A percentile compares a stretch with the other conserved stretches of the same genome.
These are phyloP conservation scores for Magallana angulata DNA, from an alignment of 1,140 invertebrate species.

Conservation along the genomic window DNA sequence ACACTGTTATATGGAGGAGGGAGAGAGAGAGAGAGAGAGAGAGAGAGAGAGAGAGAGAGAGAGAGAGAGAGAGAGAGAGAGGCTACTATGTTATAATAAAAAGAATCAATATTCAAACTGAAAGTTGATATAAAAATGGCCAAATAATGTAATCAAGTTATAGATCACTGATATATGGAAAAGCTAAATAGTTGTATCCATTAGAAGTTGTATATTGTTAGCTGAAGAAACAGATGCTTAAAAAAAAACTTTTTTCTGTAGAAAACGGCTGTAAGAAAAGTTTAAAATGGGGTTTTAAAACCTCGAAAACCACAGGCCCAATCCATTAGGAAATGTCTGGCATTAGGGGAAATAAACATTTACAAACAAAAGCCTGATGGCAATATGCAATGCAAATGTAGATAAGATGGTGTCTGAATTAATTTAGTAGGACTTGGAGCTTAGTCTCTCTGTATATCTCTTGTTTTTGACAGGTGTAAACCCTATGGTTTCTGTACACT, in stretches of 20 bases:
- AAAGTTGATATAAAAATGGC: no score
- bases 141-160: no score
- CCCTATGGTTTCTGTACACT: no score
- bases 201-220: no score
- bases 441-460: not conserved
- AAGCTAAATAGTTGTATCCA: no score
- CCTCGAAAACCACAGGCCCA: not conserved
- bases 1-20: no score
- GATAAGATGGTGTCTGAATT: not conserved
- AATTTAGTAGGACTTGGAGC: not conserved
- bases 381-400: conserved; percentile 34
- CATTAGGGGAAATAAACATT: not conserved
- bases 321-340: conserved; percentile 22
- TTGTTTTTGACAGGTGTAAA: not conserved
- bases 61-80: no score
- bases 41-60: no score
- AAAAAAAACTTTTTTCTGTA: not conserved
- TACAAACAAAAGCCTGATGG: not conserved
- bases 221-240: not conserved
- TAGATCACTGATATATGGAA: no score
- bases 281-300: not conserved
- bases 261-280: not conserved
- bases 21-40: no score
- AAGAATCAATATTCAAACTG: no score
- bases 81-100: no score